Conservation (phyloP, 2,113 vertebrate species). For the Anas platyrhynchos region DNA sequence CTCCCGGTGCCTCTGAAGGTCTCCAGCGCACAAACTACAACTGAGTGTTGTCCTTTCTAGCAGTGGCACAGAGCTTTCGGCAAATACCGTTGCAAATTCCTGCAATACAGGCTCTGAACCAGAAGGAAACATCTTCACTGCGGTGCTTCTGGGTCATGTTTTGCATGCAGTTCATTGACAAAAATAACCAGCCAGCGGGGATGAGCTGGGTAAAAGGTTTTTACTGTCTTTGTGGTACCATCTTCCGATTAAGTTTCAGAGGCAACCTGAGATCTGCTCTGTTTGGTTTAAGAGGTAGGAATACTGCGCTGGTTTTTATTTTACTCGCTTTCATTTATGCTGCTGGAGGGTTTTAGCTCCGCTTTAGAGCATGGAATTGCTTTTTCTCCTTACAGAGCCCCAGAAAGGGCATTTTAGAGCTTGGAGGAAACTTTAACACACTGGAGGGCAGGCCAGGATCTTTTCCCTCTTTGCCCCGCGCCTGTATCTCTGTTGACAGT, state of each 20-base stretch:
- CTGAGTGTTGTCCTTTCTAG: background rate
- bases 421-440: background rate
- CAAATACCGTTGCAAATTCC: background rate
- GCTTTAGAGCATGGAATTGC: background rate
- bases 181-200: background rate
- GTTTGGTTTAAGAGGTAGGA: background rate
- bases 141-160: background rate
- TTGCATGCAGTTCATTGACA: background rate
- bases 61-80: background rate
- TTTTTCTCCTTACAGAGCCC: background rate
- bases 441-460: background rate
- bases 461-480: background rate
- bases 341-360: background rate
- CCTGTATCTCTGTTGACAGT: background rate
- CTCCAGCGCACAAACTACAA: background rate
- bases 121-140: background rate
- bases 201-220: background rate
- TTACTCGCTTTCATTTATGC: background rate
- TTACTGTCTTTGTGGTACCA: background rate
- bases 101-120: background rate
- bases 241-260: background rate
- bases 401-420: background rate
- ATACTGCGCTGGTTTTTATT: background rate
- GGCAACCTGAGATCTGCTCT: background rate
- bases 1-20: background rate